Percentiles rank a stretch among this genome's conserved stretches.
Conservation (phyloP, 2,888 invertebrate genomes). For the Dicyrtoma fusca region DNA sequence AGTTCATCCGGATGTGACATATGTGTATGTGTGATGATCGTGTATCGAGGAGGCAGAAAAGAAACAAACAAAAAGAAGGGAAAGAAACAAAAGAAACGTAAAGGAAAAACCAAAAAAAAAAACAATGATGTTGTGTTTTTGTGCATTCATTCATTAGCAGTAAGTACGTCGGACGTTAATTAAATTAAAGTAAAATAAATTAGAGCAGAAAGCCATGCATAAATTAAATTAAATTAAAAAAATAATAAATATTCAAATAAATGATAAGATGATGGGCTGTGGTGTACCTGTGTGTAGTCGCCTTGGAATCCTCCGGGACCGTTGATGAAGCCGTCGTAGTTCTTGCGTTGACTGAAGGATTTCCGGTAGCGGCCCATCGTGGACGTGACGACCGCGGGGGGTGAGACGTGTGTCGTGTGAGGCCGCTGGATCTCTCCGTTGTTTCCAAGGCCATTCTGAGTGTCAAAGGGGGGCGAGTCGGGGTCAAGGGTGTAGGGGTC, state of each 20-base stretch:
- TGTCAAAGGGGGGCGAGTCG: slow-evolving; percentile 51
- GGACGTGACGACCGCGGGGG: slow-evolving; percentile 54
- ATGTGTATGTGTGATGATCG: too few relatives aligned
- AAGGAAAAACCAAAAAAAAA: background rate
- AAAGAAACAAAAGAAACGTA: slow-evolving; percentile 10
- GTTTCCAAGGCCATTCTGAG: slow-evolving; percentile 42
- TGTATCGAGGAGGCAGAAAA: background rate
- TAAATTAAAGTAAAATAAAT: too few relatives aligned
- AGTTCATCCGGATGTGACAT: background rate
- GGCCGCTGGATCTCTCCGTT: slow-evolving; percentile 49
- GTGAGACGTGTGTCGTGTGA: slow-evolving; percentile 54
- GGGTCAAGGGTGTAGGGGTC: slow-evolving; percentile 55
- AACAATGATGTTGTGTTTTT: background rate
- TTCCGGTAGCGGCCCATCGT: slow-evolving; percentile 46
- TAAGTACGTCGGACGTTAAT: too few relatives aligned
- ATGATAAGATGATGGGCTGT: background rate
- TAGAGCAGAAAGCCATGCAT: too few relatives aligned
- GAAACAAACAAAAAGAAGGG: background rate
- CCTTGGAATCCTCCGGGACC: slow-evolving; percentile 23
- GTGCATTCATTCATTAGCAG: too few relatives aligned
- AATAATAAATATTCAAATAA: background rate
- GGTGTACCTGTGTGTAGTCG: slow-evolving; percentile 27
- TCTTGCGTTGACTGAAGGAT: slow-evolving; percentile 38
- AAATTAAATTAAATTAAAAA: background rate
- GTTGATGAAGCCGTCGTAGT: slow-evolving; percentile 33